Percentiles rank a stretch among this genome's conserved stretches.
Conservation (phyloP, 2,888 invertebrate genomes). For the Amaurobius ferox region DNA sequence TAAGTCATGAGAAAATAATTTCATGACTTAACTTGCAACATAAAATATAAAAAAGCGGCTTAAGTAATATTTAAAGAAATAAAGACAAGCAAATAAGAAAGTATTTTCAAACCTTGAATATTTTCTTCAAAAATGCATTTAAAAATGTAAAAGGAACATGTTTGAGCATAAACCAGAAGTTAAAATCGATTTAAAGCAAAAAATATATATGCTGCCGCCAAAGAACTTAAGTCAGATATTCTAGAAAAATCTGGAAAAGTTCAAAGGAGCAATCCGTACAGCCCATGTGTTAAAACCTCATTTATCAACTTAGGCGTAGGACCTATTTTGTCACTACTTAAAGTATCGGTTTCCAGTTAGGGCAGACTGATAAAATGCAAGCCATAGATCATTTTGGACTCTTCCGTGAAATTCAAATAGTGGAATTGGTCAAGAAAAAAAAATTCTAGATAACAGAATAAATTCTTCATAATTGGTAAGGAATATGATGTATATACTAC, state of each 20-base stretch:
- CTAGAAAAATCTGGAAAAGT: conserved; percentile 46
- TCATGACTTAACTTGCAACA: too few relatives aligned
- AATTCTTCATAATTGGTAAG: conserved; percentile 48
- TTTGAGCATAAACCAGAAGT: neutral
- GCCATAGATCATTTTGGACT: conserved; percentile 62
- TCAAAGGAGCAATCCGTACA: conserved; percentile 44
- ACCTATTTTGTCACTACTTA: conserved; percentile 52
- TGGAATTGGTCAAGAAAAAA: conserved; percentile 35
- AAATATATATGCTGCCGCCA: neutral
- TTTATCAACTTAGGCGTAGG: conserved; percentile 48
- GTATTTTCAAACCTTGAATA: too few relatives aligned
- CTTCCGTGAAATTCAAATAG: conserved; percentile 25
- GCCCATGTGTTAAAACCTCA: conserved; percentile 65
- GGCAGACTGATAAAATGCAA: conserved; percentile 59
- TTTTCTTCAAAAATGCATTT: neutral
- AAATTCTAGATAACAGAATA: conserved; percentile 38
- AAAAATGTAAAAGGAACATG: neutral
- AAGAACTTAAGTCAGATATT: neutral
- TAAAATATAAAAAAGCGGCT: too few relatives aligned
- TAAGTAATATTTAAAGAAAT: too few relatives aligned
- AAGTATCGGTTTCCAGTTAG: conserved; percentile 71
- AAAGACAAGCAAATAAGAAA: too few relatives aligned
- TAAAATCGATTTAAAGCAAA: conserved; percentile 4
- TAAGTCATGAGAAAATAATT: too few relatives aligned
- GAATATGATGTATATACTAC: conserved; percentile 53